Evolutionary conservation across 2,888 invertebrate genomes (phyloP), one percentile per base, ranked within the genome.

Genomic region (Eledona agricola): DNA sequence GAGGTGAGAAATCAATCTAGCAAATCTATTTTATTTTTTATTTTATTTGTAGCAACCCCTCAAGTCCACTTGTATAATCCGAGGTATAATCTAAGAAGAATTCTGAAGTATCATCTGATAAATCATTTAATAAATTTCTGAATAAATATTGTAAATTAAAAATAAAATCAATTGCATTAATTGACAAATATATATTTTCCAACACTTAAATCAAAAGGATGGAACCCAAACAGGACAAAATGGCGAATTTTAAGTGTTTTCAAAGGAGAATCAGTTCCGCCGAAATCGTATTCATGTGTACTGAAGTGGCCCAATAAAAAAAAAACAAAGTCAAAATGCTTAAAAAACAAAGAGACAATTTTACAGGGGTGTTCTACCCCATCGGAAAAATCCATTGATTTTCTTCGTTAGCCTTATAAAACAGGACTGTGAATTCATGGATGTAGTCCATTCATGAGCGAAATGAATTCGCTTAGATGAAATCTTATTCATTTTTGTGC

Each of bases 301-400:
- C 13, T 20, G 22, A 20, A 20, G n/a, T 20, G 32, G n/a, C 16
- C 16, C 32, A 20, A 10, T 20, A 20, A 22, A 37, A 37, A 37
- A 37, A 22, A 10, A 7, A 7, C 22, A 20, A 20, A 35, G 23
- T 37, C 20, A 37, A 37, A 37, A 37, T 23, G 37, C 23, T 37
- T 37, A 23, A 37, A 37, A 37, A 37, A 32, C 32, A 28, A 28
- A 28, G 28, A 32, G 32, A n/a, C n/a, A n/a, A n/a, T n/a, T n/a
- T n/a, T n/a, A n/a, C n/a, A n/a, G n/a, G n/a, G n/a, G n/a, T n/a
- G n/a, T n/a, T n/a, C n/a, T n/a, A n/a, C n/a, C n/a, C n/a, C n/a
- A n/a, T n/a, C n/a, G n/a, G n/a, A n/a, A n/a, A n/a, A n/a, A n/a
- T n/a, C n/a, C n/a, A n/a, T n/a, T n/a, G n/a, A n/a, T n/a, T n/a